Evolutionary conservation across 2,888 invertebrate genomes (phyloP).

Genomic region (Nomada ferruginata): DNA sequence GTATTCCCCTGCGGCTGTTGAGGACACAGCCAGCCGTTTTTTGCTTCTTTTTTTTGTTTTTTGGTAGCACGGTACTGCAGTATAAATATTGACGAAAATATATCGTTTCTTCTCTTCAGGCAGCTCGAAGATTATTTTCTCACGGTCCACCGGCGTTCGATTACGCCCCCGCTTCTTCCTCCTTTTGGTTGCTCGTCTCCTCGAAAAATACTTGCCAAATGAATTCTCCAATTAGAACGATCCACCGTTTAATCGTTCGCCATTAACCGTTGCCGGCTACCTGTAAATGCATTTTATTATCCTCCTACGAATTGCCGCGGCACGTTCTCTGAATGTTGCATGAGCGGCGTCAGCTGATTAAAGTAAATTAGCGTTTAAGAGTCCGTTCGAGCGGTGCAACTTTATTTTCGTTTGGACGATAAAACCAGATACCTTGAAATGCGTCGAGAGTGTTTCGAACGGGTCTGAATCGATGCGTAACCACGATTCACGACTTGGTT

Average conservation of each 20-base stretch:
- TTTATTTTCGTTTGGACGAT: neutral
- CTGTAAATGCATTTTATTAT: conserved; percentile 12
- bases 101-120: conserved; percentile 4
- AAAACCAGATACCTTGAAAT: neutral
- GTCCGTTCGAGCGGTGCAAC: conserved; percentile 1
- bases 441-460: conserved; percentile 20
- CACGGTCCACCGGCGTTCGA: conserved; percentile 23
- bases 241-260: neutral
- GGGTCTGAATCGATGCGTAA: conserved; percentile 22
- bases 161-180: neutral
- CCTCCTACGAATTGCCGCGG: neutral
- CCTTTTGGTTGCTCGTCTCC: too few species aligned
- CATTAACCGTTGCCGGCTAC: neutral
- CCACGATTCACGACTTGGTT: conserved; percentile 6
- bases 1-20: neutral
- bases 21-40: neutral
- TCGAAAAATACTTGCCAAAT: neutral
- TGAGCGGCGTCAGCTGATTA: conserved; percentile 8
- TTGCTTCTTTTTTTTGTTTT: neutral
- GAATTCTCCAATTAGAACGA: conserved; percentile 6
- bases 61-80: conserved; percentile 14
- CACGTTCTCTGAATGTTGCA: neutral
- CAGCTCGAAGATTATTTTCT: conserved; percentile 45
- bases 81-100: conserved; percentile 65
- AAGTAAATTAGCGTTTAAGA: conserved; percentile 8